Percentiles rank a stretch among this genome's conserved stretches.
Evolutionary conservation across 2,113 vertebrate species (phyloP).

Genomic region (Mus musculus): DNA sequence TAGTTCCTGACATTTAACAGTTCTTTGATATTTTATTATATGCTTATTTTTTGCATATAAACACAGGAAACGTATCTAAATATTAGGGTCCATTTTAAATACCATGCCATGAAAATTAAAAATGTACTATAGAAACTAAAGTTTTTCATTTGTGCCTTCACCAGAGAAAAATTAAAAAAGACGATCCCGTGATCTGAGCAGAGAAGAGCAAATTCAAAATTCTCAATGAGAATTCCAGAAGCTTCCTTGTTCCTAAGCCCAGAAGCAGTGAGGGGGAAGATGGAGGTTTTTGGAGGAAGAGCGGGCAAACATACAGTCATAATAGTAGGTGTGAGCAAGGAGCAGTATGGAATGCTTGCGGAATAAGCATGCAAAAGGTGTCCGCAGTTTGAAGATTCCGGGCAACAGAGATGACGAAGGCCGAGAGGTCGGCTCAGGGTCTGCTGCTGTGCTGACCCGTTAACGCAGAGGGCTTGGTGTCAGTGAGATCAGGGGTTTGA

Average conservation of each 20-base stretch:
- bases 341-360: background rate
- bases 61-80: constrained; percentile 20
- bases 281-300: background rate
- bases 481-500: background rate
- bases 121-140: background rate
- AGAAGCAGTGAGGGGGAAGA: background rate
- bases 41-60: constrained; percentile 3
- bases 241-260: background rate
- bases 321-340: background rate
- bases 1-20: constrained; percentile 42
- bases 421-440: background rate
- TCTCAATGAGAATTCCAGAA: background rate
- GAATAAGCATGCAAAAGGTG: background rate
- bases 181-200: background rate
- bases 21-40: constrained; percentile 35
- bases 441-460: background rate
- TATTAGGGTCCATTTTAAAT: constrained; percentile 43
- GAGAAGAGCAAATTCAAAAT: background rate
- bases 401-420: background rate
- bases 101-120: background rate
- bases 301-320: background rate
- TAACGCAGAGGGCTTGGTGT: background rate
- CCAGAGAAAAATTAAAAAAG: constrained; percentile 12
- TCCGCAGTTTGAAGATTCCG: background rate
- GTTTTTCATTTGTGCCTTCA: constrained; percentile 5